Evolutionary conservation across 2,113 vertebrate genomes (phyloP), one percentile per base, ranked within the genome.

Genomic region (Mionectes macconnelli): DNA sequence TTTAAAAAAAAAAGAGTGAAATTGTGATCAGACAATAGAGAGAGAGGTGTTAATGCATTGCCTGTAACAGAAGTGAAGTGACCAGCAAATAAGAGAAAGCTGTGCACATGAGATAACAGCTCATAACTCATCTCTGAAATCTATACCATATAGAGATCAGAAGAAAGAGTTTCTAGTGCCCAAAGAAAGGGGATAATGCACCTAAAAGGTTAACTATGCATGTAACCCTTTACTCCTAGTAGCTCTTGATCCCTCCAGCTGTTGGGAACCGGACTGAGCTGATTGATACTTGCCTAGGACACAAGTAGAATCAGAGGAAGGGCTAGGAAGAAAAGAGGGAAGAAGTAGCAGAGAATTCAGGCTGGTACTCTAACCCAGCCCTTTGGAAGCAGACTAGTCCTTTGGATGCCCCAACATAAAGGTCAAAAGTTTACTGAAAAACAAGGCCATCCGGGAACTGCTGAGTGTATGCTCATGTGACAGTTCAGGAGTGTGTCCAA

Each of bases 401-500:
- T 73, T 76, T 70, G 59, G 33, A 77, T 83, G 40, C 22, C 35
- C 11, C 42, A 50, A 49, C 5, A 3, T 24, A 47, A 77, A 45
- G 45, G 76, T 92, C n/a, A n/a, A 57, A 88, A 91, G 35, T 84
- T 96, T 84, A 45, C 49, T 40, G 56, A 63, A 72, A 90, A 80
- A 64, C 50, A 72, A 68, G 44, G 77, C 77, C 40, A 62, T 84
- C 52, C 4, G 7, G 76, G 80, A 96, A 50, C 60, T 84, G 73
- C 77, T 92, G 69, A 90, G 66, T 45, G 39, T 52, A 39, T 39
- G 35, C 47, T 75, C 86, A 85, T 59, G 35, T 94, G 86, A 86
- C 45, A 62, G 37, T 14, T 78, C 74, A 84, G 89, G 78, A 95
- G 52, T 6, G 11, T 35, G 55, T 95, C 84, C 93, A 95, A 95